A percentile compares a stretch with the other conserved stretches of the same genome.
These are phyloP conservation scores for Ichneumoninae sp. DNA, from an alignment of 2,888 invertebrate species.

Conservation along the genomic window DNA sequence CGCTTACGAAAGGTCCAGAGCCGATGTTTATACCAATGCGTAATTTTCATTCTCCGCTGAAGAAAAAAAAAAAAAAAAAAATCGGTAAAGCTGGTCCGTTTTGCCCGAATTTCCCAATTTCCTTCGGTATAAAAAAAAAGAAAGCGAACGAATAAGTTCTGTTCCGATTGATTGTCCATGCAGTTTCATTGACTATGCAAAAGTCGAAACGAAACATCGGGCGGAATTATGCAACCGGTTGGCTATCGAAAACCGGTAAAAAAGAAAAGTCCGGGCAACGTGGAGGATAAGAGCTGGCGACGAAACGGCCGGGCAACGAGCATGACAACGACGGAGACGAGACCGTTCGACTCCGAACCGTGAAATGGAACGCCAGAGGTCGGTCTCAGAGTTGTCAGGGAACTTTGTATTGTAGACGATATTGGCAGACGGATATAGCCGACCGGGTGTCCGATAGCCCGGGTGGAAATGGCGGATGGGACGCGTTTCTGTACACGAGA, in stretches of 20 bases:
- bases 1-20: neutral
- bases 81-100: too few relatives aligned
- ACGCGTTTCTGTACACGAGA: slow-evolving; percentile 6
- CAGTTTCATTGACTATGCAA: too few relatives aligned
- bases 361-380: slow-evolving; percentile 23
- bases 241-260: too few relatives aligned
- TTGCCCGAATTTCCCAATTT: too few relatives aligned
- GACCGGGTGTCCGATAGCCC: slow-evolving; percentile 18
- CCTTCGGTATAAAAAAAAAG: too few relatives aligned
- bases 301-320: slow-evolving; percentile 13
- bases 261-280: neutral
- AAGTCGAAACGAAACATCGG: too few relatives aligned
- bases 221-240: too few relatives aligned
- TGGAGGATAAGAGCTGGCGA: neutral
- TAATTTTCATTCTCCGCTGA: too few relatives aligned
- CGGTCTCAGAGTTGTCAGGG: slow-evolving; percentile 18
- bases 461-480: slow-evolving; percentile 2
- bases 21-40: too few relatives aligned
- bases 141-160: too few relatives aligned
- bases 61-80: too few relatives aligned
- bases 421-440: slow-evolving; percentile 57
- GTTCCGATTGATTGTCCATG: too few relatives aligned
- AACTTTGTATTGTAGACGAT: slow-evolving; percentile 39
- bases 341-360: slow-evolving; percentile 50
- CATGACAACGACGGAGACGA: slow-evolving; percentile 27